Base-by-base conservation (phyloP, 2,888 invertebrate species). In the Platycheirus albimanus region DNA sequence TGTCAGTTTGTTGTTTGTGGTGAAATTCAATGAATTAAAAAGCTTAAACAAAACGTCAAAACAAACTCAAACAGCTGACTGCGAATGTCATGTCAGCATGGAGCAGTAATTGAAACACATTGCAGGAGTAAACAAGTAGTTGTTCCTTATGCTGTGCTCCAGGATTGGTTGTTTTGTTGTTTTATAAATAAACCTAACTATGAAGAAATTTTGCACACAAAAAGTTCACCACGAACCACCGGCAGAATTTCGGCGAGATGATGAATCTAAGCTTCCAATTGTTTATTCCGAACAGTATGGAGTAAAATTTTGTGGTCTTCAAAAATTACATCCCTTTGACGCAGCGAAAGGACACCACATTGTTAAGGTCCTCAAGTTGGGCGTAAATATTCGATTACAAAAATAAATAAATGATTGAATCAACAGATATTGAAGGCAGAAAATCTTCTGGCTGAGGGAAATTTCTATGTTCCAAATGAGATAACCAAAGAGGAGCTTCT, bases 261-360 rank as follows among this genome's bases (percentile, higher is more conserved):
- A 78, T 3, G 69, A 70, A 30, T 45, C 30, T 3, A 86, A 95
- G 89, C 94, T 95, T 93, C 97, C 97, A 0, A 94, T 98, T 74
- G 93, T 97, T 1, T 97, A 96, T 88, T 92, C 94, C 83, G 91
- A 93, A 13, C 93, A 94, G 69, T 97, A 97, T 90, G 95, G 96
- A 89, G 96, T 98, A 33, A 93, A 93, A 30, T 95, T 97, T 89
- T 91, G 93, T 87, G 96, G 97, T 10, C 91, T 98, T 75, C 96
- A 98, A 89, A 96, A 94, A 89, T 92, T 96, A 10, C 97, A 98
- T 91, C 94, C 97, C 0, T 97, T 98, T 89, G 97, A 98, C 92
- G 93, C 97, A 0, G 93, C 94, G 85, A 98, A 98, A 92, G 97
- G 97, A 94, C 94, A 94, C 79, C 93, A 95, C 88, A 93, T 97